Base-by-base conservation (phyloP, 2,797 vertebrate genomes). In the Babyrousa celebensis region DNA sequence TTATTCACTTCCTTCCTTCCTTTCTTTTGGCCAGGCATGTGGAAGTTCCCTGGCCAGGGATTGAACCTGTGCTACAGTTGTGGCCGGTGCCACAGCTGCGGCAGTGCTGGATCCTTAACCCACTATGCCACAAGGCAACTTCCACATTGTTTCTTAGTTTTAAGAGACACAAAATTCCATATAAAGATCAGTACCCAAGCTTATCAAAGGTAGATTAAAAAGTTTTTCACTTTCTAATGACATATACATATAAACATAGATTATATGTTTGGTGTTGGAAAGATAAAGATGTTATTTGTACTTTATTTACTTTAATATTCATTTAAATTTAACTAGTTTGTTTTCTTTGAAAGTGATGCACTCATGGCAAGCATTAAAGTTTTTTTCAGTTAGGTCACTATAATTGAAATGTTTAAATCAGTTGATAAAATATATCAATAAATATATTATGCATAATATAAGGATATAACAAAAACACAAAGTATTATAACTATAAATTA, bases 361-460 rank as follows among this genome's bases (percentile, higher is more conserved):
- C 58, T 56, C 14, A 40, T 78, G 48, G 23, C 8, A 85, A 85
- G 11, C 77, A 4, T 63, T 77, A 75, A 43, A 27, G 2, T 0
- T 29, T 78, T 78, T 87, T 74, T 74, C 25, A 85, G 54, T 83
- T 91, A 88, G 3, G 4, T 70, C 5, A 48, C 43, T 48, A 2
- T 58, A 87, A 23, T 54, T 56, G 5, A 85, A 80, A 67, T 36
- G 62, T 89, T 63, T 80, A 95, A 85, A 1, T 62, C 15, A 79
- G 29, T 58, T 87, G 29, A 85, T n/a, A 65, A 86, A 89, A 93
- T 75, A 74, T 70, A 82, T 32, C 52, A 70, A 40, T 75, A 23
- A 72, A 29, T 32, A 79, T n/a, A 78, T 32, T 79, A 72, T 21
- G 3, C 12, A 74, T 48, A 62, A 60, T 58, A 60, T n/a, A 71